A percentile compares a stretch with the other conserved stretches of the same genome.
Evolutionary conservation across 2,888 invertebrate genomes (phyloP).

Genomic region (Ormyrus pomaceus): DNA sequence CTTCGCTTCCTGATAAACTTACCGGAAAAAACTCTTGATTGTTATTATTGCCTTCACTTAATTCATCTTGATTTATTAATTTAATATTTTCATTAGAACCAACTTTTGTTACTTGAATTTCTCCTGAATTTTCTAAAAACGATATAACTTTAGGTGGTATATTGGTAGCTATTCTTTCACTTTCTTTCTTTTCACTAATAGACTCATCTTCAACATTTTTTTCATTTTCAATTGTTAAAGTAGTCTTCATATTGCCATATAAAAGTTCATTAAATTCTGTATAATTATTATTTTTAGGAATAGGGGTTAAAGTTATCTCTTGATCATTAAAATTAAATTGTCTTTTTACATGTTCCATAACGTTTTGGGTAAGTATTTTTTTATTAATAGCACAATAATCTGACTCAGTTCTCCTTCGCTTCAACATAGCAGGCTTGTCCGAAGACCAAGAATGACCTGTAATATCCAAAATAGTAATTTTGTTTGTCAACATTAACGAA

Average conservation of each 20-base stretch:
- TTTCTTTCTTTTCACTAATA: constrained; percentile 2
- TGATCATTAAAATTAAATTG: constrained; percentile 45
- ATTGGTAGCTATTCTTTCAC: constrained; percentile 32
- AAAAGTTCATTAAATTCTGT: constrained; percentile 16
- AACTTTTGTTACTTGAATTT: constrained; percentile 49
- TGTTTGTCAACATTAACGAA: neutral
- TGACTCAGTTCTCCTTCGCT: constrained; percentile 50
- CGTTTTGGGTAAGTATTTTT: constrained; percentile 2
- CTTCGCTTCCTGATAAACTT: neutral
- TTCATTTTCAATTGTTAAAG: neutral
- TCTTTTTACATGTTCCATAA: constrained; percentile 9
- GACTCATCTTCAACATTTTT: neutral
- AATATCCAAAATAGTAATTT: constrained; percentile 11
- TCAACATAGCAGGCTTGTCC: constrained; percentile 46
- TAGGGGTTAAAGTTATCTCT: constrained; percentile 58
- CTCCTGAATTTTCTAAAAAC: constrained; percentile 46
- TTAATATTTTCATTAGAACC: constrained; percentile 40
- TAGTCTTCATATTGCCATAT: constrained; percentile 29
- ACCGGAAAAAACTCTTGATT: neutral
- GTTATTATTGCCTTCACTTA: neutral
- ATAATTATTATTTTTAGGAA: constrained; percentile 46
- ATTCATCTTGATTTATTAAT: constrained; percentile 21
- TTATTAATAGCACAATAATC: constrained; percentile 42
- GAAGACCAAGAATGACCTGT: constrained; percentile 46
- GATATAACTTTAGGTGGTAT: constrained; percentile 33